phyloP scores from a whole-genome alignment of 2,888 invertebrate genomes.

The Stictocephala bisonia region DNA sequence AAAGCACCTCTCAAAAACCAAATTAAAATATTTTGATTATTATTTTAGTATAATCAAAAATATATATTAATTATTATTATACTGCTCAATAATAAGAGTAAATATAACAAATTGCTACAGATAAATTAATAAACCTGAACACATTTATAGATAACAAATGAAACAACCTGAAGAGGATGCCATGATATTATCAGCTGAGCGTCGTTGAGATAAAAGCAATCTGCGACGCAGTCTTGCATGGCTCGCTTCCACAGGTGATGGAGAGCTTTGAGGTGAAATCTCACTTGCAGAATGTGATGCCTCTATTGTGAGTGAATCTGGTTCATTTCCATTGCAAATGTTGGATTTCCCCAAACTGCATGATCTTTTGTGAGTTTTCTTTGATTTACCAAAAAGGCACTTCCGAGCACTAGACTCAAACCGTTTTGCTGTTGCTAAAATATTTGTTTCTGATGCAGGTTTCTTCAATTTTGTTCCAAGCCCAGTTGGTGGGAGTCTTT shows the following conservation, averaged over 20 bases:
- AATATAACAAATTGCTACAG: no score
- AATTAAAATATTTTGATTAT: no score
- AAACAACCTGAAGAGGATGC: conserved; percentile 62
- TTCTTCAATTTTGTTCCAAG: conserved; percentile 27
- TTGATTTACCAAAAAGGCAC: conserved; percentile 45
- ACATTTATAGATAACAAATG: no score
- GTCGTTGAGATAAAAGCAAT: conserved; percentile 61
- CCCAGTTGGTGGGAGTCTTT: conserved; percentile 46
- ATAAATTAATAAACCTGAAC: no score
- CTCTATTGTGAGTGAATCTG: conserved; percentile 31
- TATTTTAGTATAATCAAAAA: no score
- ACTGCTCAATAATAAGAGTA: no score
- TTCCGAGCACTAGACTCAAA: not conserved
- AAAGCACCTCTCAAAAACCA: no score
- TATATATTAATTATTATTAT: no score
- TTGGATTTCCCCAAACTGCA: conserved; percentile 55
- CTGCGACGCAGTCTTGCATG: conserved; percentile 60
- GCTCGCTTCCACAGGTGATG: conserved; percentile 50
- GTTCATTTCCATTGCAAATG: conserved; percentile 46
- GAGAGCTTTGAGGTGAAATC: conserved; percentile 52
- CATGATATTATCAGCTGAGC: conserved; percentile 64
- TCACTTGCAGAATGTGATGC: conserved; percentile 49
- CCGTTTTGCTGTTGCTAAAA: conserved; percentile 15
- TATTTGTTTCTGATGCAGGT: conserved; percentile 47
- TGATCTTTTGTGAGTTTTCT: conserved; percentile 53